Base-by-base conservation (phyloP, 2,888 invertebrate genomes). In the Pollenia angustigena region DNA sequence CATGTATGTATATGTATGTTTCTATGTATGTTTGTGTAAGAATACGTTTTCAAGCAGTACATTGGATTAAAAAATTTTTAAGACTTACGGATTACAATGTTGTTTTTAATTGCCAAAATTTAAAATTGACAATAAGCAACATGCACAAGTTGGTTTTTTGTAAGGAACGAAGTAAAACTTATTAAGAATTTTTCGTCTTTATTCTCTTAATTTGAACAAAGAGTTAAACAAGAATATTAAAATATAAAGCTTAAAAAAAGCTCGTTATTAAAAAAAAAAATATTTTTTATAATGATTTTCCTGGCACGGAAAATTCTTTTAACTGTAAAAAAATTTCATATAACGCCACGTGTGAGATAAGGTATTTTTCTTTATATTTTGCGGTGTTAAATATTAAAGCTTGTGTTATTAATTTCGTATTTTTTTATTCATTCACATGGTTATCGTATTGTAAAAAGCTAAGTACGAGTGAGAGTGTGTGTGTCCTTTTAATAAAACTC, bases 51-150 rank as follows among this genome's bases (percentile, higher is more conserved):
- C 69, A n/a, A 60, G 18, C n/a, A 18, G 71, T 23, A 32, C 32
- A 32, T 42, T 12, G 11, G 40, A 68, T 66, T 64, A 66, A 64
- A 52, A 23, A 32, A 60, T 46, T 54, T 66, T 79, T 66, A 64
- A 85, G 46, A 66, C 42, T 48, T 44, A 46, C 14, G 60, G 71
- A 81, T 85, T 69, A 81, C 69, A 40, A 40, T 48, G 69, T 52
- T 81, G 44, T 52, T 42, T 71, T 75, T 76, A 81, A 85, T 78
- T 81, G 76, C 46, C 32, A 78, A 85, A 64, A 76, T 66, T 85
- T 81, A 62, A 68, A 44, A 78, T 52, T 66, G 72, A 81, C 81
- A 81, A 66, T 46, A 74, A 68, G 68, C 66, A 52, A 40, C 9
- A 69, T 12, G 18, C 44, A 58, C 46, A 72, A 66, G 64, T 46